Evolutionary conservation across 2,113 vertebrate species (phyloP).

Genomic region (Struthio camelus): DNA sequence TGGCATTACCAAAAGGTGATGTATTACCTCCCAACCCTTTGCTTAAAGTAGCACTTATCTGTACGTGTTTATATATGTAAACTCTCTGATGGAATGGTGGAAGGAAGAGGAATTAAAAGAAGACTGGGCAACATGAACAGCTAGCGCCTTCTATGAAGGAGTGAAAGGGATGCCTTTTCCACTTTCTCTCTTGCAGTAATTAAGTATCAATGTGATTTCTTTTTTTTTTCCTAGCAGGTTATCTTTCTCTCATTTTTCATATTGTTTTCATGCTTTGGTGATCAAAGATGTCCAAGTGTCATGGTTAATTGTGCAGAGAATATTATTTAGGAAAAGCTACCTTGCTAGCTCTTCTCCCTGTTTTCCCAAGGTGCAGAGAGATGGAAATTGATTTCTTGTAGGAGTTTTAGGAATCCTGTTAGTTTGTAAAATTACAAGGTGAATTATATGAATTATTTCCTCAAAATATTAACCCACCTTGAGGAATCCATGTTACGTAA

Average conservation of each 20-base stretch:
- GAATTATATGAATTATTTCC: neutral
- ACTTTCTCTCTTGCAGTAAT: neutral
- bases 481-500: neutral
- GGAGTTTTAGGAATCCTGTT: neutral
- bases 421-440: neutral
- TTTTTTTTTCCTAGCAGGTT: neutral
- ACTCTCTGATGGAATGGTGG: neutral
- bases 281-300: neutral
- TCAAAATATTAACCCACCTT: neutral
- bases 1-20: neutral
- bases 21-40: neutral
- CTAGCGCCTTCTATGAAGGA: neutral
- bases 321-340: neutral
- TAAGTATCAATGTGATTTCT: neutral
- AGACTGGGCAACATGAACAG: neutral
- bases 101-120: neutral
- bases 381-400: neutral
- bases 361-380: neutral
- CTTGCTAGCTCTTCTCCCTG: neutral
- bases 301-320: neutral
- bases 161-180: neutral
- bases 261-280: neutral
- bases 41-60: no score
- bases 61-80: neutral
- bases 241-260: neutral